Percentiles rank a stretch among this genome's conserved stretches.
These are phyloP conservation scores for Eumerus sabulonum DNA, from an alignment of 2,888 invertebrate species.

Conservation along the genomic window DNA sequence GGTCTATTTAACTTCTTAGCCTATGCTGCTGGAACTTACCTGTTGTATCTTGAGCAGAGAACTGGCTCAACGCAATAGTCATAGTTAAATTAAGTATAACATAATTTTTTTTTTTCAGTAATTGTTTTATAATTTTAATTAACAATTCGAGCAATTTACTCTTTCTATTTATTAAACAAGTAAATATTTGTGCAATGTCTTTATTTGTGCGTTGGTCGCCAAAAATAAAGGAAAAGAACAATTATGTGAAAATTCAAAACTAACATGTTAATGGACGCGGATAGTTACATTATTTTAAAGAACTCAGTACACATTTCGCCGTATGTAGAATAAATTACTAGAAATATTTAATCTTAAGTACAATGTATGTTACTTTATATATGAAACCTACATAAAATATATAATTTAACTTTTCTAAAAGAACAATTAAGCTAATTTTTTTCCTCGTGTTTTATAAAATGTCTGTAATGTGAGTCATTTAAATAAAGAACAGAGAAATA, in stretches of 20 bases:
- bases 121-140: conserved; percentile 28
- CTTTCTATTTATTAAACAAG: conserved; percentile 43
- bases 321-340: too few species aligned
- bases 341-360: too few species aligned
- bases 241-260: background rate
- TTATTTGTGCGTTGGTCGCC: conserved; percentile 8
- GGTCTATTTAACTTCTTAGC: conserved; percentile 90
- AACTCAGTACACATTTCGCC: too few species aligned
- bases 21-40: conserved; percentile 88
- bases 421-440: too few species aligned
- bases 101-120: conserved; percentile 18
- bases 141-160: conserved; percentile 27
- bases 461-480: too few species aligned
- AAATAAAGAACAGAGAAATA: too few species aligned
- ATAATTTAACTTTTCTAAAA: too few species aligned
- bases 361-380: too few species aligned
- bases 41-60: conserved; percentile 87
- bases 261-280: too few species aligned
- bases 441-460: too few species aligned
- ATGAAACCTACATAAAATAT: too few species aligned
- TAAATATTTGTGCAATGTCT: conserved; percentile 8
- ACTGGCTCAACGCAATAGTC: conserved; percentile 77
- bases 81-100: conserved; percentile 35
- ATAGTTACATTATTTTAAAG: background rate
- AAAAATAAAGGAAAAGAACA: too few species aligned